phyloP scores from a whole-genome alignment of 1,140 invertebrate species.

The Reticulitermes speratus region DNA sequence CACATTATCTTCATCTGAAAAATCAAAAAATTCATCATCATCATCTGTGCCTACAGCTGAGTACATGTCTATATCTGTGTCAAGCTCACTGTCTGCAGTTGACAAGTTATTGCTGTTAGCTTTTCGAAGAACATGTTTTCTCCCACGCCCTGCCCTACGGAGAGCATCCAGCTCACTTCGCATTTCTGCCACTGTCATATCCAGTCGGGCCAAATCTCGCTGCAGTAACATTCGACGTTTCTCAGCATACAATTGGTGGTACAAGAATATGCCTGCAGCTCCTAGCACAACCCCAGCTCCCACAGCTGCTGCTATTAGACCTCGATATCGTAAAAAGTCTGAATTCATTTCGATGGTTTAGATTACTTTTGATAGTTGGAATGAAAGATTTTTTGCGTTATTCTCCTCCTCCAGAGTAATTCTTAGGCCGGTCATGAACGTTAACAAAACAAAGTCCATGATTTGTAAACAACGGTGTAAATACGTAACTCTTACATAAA shows the following conservation, averaged over 20 bases:
- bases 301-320: constrained; percentile 42
- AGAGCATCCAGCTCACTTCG: constrained; percentile 52
- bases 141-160: constrained; percentile 45
- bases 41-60: constrained; percentile 48
- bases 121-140: constrained; percentile 42
- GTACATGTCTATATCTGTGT: constrained; percentile 46
- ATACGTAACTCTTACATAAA: no score
- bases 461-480: no score
- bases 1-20: constrained; percentile 47
- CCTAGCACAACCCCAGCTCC: constrained; percentile 61
- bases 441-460: no score
- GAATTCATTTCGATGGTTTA: neutral
- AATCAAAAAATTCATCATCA: constrained; percentile 52
- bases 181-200: constrained; percentile 53
- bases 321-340: neutral
- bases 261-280: constrained; percentile 60
- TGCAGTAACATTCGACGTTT: constrained; percentile 51
- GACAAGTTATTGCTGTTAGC: constrained; percentile 44
- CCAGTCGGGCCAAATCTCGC: constrained; percentile 55
- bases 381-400: no score
- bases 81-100: constrained; percentile 42
- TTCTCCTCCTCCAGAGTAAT: no score
- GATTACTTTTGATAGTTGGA: no score
- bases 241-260: constrained; percentile 60
- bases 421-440: no score